Base-by-base conservation (phyloP, 2,888 invertebrate genomes). In the Agrilus biguttatus region DNA sequence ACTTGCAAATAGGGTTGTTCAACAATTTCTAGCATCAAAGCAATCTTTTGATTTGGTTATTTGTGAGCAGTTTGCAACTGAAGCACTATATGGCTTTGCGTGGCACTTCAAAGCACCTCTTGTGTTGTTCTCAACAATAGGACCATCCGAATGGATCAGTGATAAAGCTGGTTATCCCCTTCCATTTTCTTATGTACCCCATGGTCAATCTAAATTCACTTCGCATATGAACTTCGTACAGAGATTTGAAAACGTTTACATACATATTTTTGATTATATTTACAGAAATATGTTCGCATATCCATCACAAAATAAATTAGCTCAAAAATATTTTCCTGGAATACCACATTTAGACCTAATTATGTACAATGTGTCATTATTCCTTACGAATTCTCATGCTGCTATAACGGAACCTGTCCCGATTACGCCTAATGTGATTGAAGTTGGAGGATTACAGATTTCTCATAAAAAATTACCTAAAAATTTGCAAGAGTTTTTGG, bases 361-460 rank as follows among this genome's bases (percentile, higher is more conserved):
- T 7, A 40, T 56, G 2, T 52, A 55, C 38, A 58, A 59, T 41
- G 48, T 51, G 0, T 56, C 58, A 1, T 41, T 62, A 41, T 46
- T 60, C 1, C 40, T 62, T 8, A 14, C 58, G 8, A 62, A 62
- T 45, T 57, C 59, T 0, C 75, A 77, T 52, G 69, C 66, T 37
- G 72, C 70, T 55, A 66, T 70, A 44, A 68, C 69, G 39, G 49
- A 59, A 6, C 63, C 72, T 1, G 57, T 62, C 7, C 74, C 75
- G 0, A 63, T 68, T 34, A 62, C 72, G 3, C 75, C 75, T 0
- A 73, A 72, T 52, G 63, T 73, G 46, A 58, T 75, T 2, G 73
- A 75, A 52, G 64, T 76, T 39, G 77, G 74, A n/a, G 76, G 76
- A 34, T 52, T 68, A 37, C 76, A 77, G 40, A 44, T 59, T 2